Evolutionary conservation across 2,888 invertebrate genomes (phyloP).

Genomic region (Dynastes grantii): DNA sequence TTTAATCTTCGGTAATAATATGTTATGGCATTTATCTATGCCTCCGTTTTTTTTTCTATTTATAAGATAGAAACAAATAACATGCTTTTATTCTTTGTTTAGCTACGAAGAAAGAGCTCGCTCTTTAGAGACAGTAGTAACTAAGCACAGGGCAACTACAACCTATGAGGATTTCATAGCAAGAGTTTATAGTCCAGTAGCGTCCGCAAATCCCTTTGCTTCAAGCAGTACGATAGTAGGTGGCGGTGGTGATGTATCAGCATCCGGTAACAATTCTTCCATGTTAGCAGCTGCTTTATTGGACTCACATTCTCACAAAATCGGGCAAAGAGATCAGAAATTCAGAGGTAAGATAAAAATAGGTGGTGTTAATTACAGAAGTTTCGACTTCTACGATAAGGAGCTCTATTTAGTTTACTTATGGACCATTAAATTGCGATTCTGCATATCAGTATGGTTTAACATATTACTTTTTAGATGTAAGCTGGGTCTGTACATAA

Average conservation of each 20-base stretch:
- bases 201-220: constrained; percentile 72
- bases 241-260: constrained; percentile 62
- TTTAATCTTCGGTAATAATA: too few relatives aligned
- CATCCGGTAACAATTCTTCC: constrained; percentile 69
- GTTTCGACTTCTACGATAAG: background rate
- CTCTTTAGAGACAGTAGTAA: constrained; percentile 87
- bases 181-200: constrained; percentile 80
- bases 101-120: constrained; percentile 94
- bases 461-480: background rate
- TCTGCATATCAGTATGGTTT: background rate
- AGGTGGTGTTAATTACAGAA: background rate
- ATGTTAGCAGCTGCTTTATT: constrained; percentile 75
- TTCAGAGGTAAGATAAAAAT: constrained; percentile 63
- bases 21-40: too few relatives aligned
- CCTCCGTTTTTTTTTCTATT: too few relatives aligned
- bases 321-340: constrained; percentile 64
- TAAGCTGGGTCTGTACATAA: too few relatives aligned
- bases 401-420: background rate
- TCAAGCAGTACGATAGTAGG: constrained; percentile 58
- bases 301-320: constrained; percentile 71
- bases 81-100: constrained; percentile 51
- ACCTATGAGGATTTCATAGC: constrained; percentile 93
- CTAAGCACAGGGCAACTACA: constrained; percentile 87
- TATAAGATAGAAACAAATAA: too few relatives aligned
- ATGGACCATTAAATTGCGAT: background rate